These are phyloP conservation scores for Thripadectes ignobilis DNA, from an alignment of 2,797 vertebrate species.

Conservation along the genomic window DNA sequence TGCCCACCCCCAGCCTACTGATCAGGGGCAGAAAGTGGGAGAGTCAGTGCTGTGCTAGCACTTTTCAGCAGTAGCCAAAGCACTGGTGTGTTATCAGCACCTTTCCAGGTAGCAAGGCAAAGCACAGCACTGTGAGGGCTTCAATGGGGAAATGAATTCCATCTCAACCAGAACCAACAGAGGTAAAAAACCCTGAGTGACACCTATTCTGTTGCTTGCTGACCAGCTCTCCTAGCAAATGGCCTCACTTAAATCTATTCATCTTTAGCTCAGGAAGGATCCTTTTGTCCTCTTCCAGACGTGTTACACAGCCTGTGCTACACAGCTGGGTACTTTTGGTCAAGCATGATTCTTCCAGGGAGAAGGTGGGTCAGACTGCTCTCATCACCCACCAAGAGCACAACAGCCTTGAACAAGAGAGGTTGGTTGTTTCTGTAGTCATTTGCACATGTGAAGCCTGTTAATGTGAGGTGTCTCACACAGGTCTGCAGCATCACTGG, in stretches of 20 bases:
- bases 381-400: background rate
- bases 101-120: background rate
- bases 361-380: background rate
- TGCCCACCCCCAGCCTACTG: background rate
- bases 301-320: background rate
- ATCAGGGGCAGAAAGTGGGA: background rate
- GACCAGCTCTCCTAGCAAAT: background rate
- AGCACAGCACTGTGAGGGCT: background rate
- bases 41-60: background rate
- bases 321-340: background rate
- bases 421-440: background rate
- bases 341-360: background rate
- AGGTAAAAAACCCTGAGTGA: background rate
- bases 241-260: background rate
- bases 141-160: background rate
- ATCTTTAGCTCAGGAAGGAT: background rate
- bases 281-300: background rate
- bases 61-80: background rate
- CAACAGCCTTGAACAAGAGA: background rate
- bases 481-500: background rate
- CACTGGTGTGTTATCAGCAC: background rate
- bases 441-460: fast-evolving
- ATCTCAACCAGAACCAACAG: background rate
- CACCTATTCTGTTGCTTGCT: background rate
- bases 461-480: background rate